Base-by-base conservation (phyloP, 2,113 vertebrate species). In the Malurus cyaneus region DNA sequence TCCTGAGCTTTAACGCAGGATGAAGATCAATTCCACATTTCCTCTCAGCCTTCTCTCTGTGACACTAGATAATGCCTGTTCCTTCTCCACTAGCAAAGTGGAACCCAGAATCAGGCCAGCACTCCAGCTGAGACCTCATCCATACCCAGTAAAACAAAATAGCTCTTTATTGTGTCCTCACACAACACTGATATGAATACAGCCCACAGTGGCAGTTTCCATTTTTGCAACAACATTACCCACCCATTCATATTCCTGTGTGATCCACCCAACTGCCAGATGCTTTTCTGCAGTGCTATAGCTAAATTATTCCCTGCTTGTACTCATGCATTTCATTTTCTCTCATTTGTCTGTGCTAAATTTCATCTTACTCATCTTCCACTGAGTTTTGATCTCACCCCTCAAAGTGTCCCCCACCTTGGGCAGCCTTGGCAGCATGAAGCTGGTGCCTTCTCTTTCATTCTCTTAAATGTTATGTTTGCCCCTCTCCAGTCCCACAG, bases 261-360 rank as follows among this genome's bases (percentile, higher is more conserved):
- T 70, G 56, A 88, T 73, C 59, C 50, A 73, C 50, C 32, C 88
- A 78, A 54, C 42, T 1, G 5, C 88, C 92, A 95, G 86, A 94
- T 93, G 86, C 71, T 90, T 88, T 94, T 90, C 79, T 83, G 67
- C 82, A 88, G 39, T 78, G 60, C 86, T 94, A 15, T 12, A 69
- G 81, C 59, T 96, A 86, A 85, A 96, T 96, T 90, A 92, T 73
- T 92, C 90, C 59, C 72, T 88, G 52, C 60, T 92, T 91, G 60
- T 80, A 80, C 39, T 71, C 2, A 3, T 34, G 32, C 47, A 80
- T 92, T 94, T 90, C 3, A 90, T 95, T 94, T 92, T 90, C 80
- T 80, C 26, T 59, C 47, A 59, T 86, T 86, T 90, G 41, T 78
- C 46, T 81, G 42, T 52, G 83, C 34, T 83, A 60, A 86, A 91